phyloP scores from a whole-genome alignment of 2,113 vertebrate genomes.

The Pomatorhinus ruficollis region DNA sequence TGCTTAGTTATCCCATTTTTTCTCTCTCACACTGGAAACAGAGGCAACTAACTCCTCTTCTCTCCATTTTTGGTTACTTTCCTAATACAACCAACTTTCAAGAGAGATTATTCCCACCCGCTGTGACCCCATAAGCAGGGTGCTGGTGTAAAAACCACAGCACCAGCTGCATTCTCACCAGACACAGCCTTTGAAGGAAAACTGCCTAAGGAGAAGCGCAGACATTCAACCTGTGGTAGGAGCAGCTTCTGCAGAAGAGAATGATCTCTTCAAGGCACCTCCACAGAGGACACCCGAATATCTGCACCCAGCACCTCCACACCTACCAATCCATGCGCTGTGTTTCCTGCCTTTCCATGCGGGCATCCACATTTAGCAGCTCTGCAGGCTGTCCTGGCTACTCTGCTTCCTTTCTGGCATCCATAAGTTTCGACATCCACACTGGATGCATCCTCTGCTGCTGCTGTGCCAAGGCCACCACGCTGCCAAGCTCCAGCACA shows the following conservation, averaged over 20 bases:
- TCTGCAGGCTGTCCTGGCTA: background rate
- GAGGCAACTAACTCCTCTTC: background rate
- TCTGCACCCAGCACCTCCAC: background rate
- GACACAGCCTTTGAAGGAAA: background rate
- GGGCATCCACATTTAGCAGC: background rate
- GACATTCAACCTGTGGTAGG: background rate
- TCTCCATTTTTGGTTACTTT: slow-evolving; percentile 1
- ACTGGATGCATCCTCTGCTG: background rate
- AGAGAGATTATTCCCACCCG: slow-evolving; percentile 9
- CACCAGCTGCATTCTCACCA: background rate
- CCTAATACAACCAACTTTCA: slow-evolving; percentile 9
- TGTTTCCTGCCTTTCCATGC: background rate
- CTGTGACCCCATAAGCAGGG: background rate
- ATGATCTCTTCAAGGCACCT: background rate
- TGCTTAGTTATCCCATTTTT: background rate
- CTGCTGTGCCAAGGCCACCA: background rate
- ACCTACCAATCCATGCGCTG: background rate
- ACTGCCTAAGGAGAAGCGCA: background rate
- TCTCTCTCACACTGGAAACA: background rate
- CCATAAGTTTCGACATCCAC: background rate
- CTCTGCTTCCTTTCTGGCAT: background rate
- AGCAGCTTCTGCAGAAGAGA: background rate
- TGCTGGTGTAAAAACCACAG: background rate
- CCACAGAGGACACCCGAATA: background rate
- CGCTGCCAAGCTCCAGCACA: background rate